These are phyloP conservation scores for Sinopyrophorus schimmeli DNA, from an alignment of 2,888 invertebrate genomes.

Conservation along the genomic window DNA sequence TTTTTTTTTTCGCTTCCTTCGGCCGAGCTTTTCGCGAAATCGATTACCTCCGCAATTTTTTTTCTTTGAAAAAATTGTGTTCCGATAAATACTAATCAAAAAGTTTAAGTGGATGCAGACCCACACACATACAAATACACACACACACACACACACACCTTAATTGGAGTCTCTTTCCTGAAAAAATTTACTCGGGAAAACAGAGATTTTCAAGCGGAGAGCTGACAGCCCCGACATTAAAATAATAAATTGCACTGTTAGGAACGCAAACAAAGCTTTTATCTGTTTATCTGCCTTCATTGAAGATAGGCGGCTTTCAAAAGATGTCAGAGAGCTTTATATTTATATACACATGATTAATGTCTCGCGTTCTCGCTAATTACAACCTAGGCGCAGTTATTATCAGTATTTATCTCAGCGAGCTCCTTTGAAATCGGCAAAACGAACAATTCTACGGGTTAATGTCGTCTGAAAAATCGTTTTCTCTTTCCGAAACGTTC, in stretches of 20 bases:
- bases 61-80: too few relatives aligned
- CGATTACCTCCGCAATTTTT: too few relatives aligned
- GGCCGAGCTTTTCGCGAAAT: too few relatives aligned
- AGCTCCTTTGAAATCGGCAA: slow-evolving; percentile 17
- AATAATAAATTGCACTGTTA: slow-evolving; percentile 18
- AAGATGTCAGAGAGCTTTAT: slow-evolving; percentile 16
- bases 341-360: slow-evolving; percentile 22
- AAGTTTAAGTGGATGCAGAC: too few relatives aligned
- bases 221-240: slow-evolving; percentile 13
- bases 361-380: slow-evolving; percentile 22
- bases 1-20: too few relatives aligned
- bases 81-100: too few relatives aligned
- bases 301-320: slow-evolving; percentile 7
- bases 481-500: too few relatives aligned
- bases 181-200: slow-evolving; percentile 3
- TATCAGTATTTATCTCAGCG: slow-evolving; percentile 19
- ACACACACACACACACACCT: too few relatives aligned
- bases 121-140: too few relatives aligned
- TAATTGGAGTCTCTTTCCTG: too few relatives aligned
- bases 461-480: too few relatives aligned
- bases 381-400: slow-evolving; percentile 14
- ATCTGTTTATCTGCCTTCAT: slow-evolving; percentile 15
- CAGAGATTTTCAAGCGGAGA: background rate
- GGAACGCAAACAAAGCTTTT: slow-evolving; percentile 17
- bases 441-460: too few relatives aligned